These are phyloP conservation scores for Noctua comes DNA, from an alignment of 2,888 invertebrate species.

Conservation along the genomic window DNA sequence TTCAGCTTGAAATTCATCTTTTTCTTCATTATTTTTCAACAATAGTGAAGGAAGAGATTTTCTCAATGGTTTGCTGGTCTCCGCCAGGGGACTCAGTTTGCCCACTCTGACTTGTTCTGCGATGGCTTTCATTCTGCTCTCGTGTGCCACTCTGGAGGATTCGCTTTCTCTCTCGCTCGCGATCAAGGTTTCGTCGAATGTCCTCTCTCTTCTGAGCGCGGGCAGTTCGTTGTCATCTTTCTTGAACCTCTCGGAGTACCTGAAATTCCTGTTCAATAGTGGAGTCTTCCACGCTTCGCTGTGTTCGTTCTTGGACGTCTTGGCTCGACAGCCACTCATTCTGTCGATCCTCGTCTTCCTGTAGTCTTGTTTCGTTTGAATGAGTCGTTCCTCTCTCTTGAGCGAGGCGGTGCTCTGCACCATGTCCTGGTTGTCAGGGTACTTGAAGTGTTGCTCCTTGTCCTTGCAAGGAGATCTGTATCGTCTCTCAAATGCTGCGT, in stretches of 20 bases:
- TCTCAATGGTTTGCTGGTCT: conserved; percentile 84
- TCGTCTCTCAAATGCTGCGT: conserved; percentile 83
- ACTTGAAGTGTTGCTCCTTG: conserved; percentile 85
- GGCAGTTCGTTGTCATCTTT: conserved; percentile 83
- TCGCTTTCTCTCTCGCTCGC: conserved; percentile 81
- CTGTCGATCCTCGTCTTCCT: conserved; percentile 87
- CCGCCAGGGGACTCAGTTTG: conserved; percentile 79
- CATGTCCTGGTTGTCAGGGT: conserved; percentile 85
- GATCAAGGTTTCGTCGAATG: conserved; percentile 86
- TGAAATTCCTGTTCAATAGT: conserved; percentile 85
- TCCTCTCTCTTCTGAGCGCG: conserved; percentile 87
- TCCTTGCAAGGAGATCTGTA: conserved; percentile 86
- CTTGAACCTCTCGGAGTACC: conserved; percentile 88
- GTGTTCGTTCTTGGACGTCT: conserved; percentile 85
- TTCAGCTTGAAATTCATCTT: conserved; percentile 90
- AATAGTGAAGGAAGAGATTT: conserved; percentile 90
- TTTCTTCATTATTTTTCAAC: conserved; percentile 87
- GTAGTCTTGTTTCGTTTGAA: conserved; percentile 88
- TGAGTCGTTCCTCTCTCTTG: conserved; percentile 86
- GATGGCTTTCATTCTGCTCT: conserved; percentile 80
- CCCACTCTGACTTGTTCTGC: conserved; percentile 81
- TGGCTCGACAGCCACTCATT: conserved; percentile 87
- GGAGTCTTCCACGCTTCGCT: conserved; percentile 88
- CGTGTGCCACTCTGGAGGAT: conserved; percentile 80
- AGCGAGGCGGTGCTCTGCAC: conserved; percentile 83